Evolutionary conservation across 2,113 vertebrate species (phyloP).

Genomic region (Triplophysa tibetana): DNA sequence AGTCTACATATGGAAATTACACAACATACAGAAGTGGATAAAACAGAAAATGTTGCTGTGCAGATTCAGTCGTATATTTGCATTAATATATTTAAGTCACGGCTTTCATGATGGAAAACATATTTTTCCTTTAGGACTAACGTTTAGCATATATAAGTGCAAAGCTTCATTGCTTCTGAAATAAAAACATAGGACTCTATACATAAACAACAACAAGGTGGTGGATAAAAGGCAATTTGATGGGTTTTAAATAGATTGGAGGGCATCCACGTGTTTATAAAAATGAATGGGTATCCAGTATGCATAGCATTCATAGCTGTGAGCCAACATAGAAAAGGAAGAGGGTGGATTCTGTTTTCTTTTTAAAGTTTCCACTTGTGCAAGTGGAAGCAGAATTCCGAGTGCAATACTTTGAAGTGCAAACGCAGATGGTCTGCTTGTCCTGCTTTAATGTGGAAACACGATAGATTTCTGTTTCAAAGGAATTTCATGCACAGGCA

Average conservation of each 20-base stretch:
- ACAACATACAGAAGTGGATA: not conserved
- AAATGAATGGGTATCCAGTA: conserved; percentile 50
- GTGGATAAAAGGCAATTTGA: conserved; percentile 28
- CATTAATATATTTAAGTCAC: too few relatives aligned
- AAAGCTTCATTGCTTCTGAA: conserved; percentile 10
- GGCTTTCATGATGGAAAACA: too few relatives aligned
- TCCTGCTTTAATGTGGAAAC: conserved; percentile 39
- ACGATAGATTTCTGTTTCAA: conserved; percentile 38
- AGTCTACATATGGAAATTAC: conserved; percentile 71
- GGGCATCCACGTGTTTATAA: conserved; percentile 51
- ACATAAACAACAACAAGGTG: conserved; percentile 51
- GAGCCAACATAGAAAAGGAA: conserved; percentile 35
- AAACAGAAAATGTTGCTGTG: too few relatives aligned
- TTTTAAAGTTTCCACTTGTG: conserved; percentile 49
- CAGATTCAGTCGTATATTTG: too few relatives aligned
- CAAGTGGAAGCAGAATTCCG: conserved; percentile 50
- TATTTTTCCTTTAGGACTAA: too few relatives aligned
- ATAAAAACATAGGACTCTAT: conserved; percentile 37
- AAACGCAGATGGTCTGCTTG: conserved; percentile 37
- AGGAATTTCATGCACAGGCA: conserved; percentile 11
- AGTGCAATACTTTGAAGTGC: conserved; percentile 38
- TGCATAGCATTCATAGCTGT: conserved; percentile 27
- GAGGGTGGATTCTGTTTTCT: conserved; percentile 29
- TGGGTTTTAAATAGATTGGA: conserved; percentile 56
- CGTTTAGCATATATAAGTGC: not conserved